These are phyloP conservation scores for Miichthys miiuy DNA, from an alignment of 2,797 vertebrate genomes.

Conservation along the genomic window DNA sequence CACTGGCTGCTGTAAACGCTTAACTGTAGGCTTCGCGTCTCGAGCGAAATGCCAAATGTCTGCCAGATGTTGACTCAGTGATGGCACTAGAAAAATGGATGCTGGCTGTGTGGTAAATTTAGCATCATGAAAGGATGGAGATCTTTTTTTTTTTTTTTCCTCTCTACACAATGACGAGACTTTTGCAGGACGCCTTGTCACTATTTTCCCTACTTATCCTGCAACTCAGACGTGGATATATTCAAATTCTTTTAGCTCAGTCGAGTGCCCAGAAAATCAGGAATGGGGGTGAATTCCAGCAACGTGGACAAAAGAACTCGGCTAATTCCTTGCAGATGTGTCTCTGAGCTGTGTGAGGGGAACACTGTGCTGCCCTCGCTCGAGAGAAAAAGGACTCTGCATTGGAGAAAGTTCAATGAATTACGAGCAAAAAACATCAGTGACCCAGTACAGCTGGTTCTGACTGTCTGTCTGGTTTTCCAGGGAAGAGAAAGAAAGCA, in stretches of 20 bases:
- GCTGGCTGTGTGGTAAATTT: conserved; percentile 61
- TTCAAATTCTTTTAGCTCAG: conserved; percentile 57
- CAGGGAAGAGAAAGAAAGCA: conserved; percentile 47
- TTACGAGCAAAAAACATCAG: conserved; percentile 72
- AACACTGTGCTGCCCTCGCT: conserved; percentile 61
- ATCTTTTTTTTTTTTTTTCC: conserved; percentile 16
- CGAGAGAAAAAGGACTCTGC: conserved; percentile 52
- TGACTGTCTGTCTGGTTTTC: conserved; percentile 57
- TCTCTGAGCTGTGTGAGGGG: conserved; percentile 51
- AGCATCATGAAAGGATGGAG: conserved; percentile 41
- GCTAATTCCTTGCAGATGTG: conserved; percentile 87
- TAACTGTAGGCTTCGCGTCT: conserved; percentile 28
- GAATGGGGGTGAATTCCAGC: conserved; percentile 75
- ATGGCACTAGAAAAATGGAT: conserved; percentile 24
- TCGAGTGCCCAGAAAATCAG: conserved; percentile 58
- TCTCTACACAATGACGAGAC: conserved; percentile 43
- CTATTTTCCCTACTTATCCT: conserved; percentile 38
- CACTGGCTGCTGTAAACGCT: conserved; percentile 12
- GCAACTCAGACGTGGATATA: conserved; percentile 45
- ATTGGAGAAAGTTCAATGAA: conserved; percentile 64
- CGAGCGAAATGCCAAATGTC: conserved; percentile 25
- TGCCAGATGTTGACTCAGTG: conserved; percentile 58
- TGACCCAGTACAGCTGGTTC: conserved; percentile 76
- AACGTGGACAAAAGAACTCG: conserved; percentile 83
- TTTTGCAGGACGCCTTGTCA: conserved; percentile 27